Evolutionary conservation across 2,113 vertebrate genomes (phyloP).

Genomic region (Gallinago paraguaiae): DNA sequence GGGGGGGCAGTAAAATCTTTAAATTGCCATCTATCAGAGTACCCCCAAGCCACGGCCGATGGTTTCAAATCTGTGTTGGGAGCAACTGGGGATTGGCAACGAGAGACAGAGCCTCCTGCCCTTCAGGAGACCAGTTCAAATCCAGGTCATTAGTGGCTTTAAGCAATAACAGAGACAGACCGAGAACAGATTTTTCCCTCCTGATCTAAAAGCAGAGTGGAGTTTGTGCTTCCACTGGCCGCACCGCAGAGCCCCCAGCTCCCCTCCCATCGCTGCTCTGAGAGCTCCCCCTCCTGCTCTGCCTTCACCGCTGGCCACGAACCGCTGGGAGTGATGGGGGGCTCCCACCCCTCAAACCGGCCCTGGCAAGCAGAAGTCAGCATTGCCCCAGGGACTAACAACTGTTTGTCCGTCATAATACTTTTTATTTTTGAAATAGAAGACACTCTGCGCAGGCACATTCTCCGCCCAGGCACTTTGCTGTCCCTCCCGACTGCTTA

Average conservation of each 20-base stretch:
- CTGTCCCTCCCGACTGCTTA: background rate
- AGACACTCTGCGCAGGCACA: background rate
- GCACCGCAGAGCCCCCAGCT: background rate
- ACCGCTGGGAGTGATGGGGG: background rate
- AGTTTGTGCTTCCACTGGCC: background rate
- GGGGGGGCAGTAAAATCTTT: background rate
- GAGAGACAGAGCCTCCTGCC: background rate
- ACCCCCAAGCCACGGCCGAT: background rate
- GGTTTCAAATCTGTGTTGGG: background rate
- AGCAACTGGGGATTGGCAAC: background rate
- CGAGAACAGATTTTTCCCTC: background rate
- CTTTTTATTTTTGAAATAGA: background rate
- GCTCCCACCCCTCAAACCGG: fast-evolving
- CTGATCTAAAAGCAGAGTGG: background rate
- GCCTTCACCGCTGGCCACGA: background rate
- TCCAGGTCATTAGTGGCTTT: background rate
- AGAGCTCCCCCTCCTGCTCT: slow-evolving; percentile 4
- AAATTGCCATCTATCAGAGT: background rate
- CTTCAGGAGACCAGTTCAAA: background rate
- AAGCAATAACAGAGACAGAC: background rate
- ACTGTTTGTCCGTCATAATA: background rate
- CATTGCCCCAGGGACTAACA: too few species aligned
- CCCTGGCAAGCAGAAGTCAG: background rate
- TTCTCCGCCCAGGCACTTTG: background rate
- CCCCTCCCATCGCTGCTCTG: background rate